These are phyloP conservation scores for Gandaritis pyraliata DNA, from an alignment of 2,888 invertebrate genomes.

Conservation along the genomic window DNA sequence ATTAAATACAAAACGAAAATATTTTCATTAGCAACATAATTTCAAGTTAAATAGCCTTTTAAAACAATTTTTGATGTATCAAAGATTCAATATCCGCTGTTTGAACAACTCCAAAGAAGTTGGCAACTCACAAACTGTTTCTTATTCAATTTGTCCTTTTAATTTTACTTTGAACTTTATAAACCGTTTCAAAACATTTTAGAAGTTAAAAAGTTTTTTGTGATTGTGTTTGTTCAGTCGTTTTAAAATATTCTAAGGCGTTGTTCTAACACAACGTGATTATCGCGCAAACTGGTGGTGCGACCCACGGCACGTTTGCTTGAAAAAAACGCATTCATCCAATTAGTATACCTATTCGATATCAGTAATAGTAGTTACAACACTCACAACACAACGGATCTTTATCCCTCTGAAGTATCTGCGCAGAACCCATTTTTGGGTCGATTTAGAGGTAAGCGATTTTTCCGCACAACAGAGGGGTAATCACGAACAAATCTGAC, in stretches of 20 bases:
- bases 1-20: constrained; percentile 3
- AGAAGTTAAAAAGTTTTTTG: constrained; percentile 12
- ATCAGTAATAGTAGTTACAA: too few relatives aligned
- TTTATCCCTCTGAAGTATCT: too few relatives aligned
- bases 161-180: constrained; percentile 24
- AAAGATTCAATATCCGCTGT: constrained; percentile 42
- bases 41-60: constrained; percentile 31
- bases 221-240: constrained; percentile 8
- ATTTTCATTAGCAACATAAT: constrained; percentile 19
- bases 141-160: constrained; percentile 34
- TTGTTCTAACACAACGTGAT: too few relatives aligned
- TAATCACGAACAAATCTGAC: too few relatives aligned
- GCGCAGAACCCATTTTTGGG: too few relatives aligned
- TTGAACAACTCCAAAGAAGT: constrained; percentile 33
- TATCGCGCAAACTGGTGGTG: too few relatives aligned
- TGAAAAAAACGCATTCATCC: too few relatives aligned
- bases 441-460: too few relatives aligned
- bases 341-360: too few relatives aligned
- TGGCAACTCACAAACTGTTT: constrained; percentile 33
- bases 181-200: constrained; percentile 22
- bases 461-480: too few relatives aligned
- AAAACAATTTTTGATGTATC: constrained; percentile 34
- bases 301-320: too few relatives aligned
- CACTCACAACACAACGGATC: too few relatives aligned
- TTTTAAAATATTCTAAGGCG: background rate